These are phyloP conservation scores for Ruditapes philippinarum DNA, from an alignment of 1,140 invertebrate genomes.

Conservation along the genomic window DNA sequence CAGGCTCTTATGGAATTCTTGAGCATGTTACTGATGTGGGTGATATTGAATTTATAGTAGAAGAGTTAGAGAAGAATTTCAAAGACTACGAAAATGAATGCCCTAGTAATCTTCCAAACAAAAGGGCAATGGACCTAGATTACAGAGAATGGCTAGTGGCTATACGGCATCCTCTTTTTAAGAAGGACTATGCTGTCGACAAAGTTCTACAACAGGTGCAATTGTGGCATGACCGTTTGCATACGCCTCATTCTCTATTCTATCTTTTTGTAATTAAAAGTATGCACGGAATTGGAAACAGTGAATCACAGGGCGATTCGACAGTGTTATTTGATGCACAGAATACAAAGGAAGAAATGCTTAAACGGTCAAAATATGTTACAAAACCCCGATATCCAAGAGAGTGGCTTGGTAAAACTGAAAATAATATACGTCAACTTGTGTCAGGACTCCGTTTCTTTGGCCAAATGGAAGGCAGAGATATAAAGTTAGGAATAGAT, in stretches of 20 bases:
- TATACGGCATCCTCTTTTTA: background rate
- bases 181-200: background rate
- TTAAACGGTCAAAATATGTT: constrained; percentile 26
- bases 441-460: background rate
- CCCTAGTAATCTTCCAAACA: background rate
- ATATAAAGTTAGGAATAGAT: background rate
- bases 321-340: constrained; percentile 52
- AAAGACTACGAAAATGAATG: background rate
- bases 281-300: constrained; percentile 27
- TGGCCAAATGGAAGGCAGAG: background rate
- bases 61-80: constrained; percentile 12
- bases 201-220: constrained; percentile 26
- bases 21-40: background rate
- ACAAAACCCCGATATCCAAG: constrained; percentile 35
- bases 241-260: background rate
- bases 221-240: background rate
- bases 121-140: constrained; percentile 34
- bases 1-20: background rate
- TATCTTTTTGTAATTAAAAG: constrained; percentile 52
- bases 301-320: constrained; percentile 28
- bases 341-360: background rate
- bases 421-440: constrained; percentile 10
- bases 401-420: constrained; percentile 44
- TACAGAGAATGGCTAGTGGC: constrained; percentile 41
- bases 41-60: constrained; percentile 29